Percentiles rank a stretch among this genome's conserved stretches.
These are phyloP conservation scores for Helarctos malayanus DNA, from an alignment of 2,797 vertebrate genomes.

Conservation along the genomic window DNA sequence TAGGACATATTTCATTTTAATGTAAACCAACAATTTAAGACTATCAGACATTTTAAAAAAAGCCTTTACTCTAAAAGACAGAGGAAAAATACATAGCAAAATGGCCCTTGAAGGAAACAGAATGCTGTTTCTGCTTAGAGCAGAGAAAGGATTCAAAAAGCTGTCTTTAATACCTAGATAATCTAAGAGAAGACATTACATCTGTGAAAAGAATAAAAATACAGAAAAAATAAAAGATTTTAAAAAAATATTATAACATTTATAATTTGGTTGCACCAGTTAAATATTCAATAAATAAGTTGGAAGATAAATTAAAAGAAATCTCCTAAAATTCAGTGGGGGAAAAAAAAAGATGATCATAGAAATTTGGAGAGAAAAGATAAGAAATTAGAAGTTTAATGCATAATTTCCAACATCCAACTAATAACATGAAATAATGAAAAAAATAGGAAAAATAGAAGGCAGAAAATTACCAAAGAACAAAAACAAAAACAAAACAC, in stretches of 20 bases:
- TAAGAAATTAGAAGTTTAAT: not conserved
- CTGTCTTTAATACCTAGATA: not conserved
- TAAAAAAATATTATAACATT: not conserved
- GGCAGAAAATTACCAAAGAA: not conserved
- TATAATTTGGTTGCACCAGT: not conserved
- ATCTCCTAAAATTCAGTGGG: not conserved
- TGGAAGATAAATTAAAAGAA: not conserved
- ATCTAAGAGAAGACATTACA: not conserved
- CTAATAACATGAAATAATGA: not conserved
- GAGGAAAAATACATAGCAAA: not conserved
- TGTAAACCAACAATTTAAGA: not conserved
- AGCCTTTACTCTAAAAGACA: not conserved
- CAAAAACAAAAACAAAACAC: not conserved
- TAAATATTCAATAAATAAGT: not conserved
- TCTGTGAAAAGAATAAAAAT: not conserved
- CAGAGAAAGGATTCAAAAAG: not conserved
- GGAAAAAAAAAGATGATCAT: not conserved
- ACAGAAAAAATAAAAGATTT: not conserved
- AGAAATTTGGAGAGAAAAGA: not conserved
- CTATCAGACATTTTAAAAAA: not conserved
- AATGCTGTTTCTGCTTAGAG: not conserved
- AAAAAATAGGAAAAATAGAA: not conserved
- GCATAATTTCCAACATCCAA: not conserved
- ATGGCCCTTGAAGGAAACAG: not conserved
- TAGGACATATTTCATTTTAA: not conserved